Evolutionary conservation across 2,888 invertebrate species (phyloP).

Genomic region (Meliscaeva auricollis): DNA sequence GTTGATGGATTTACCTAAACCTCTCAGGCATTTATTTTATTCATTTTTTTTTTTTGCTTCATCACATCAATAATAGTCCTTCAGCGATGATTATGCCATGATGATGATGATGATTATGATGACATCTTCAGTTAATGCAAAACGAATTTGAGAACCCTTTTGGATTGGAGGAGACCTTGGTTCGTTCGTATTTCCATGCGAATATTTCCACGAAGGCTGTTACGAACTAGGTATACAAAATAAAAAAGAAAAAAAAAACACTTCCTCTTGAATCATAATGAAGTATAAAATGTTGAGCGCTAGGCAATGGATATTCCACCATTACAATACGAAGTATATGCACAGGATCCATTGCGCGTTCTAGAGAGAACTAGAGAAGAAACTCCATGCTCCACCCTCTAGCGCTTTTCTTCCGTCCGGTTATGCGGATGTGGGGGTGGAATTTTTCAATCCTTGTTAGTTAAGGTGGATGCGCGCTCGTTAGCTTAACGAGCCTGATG

Average conservation of each 20-base stretch:
- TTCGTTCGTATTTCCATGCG: conserved; percentile 52
- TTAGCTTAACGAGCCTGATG: conserved; percentile 78
- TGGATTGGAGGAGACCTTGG: conserved; percentile 61
- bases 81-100: conserved; percentile 70
- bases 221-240: conserved; percentile 49
- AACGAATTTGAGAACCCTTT: conserved; percentile 76
- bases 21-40: conserved; percentile 56
- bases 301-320: conserved; percentile 60
- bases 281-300: conserved; percentile 67
- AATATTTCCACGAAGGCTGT: conserved; percentile 60
- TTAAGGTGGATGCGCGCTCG: conserved; percentile 77
- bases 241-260: conserved; percentile 47
- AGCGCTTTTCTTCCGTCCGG: conserved; percentile 42
- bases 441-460: conserved; percentile 75
- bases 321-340: conserved; percentile 67
- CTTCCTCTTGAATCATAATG: conserved; percentile 70
- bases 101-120: conserved; percentile 71
- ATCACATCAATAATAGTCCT: conserved; percentile 74
- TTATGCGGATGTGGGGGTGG: conserved; percentile 48
- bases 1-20: conserved; percentile 72
- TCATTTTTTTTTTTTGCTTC: conserved; percentile 40
- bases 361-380: conserved; percentile 40
- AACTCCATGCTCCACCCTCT: conserved; percentile 53
- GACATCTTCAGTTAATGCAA: conserved; percentile 75
- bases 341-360: conserved; percentile 61